Evolutionary conservation across 2,113 vertebrate genomes (phyloP).

Genomic region (Dipodomys spectabilis): DNA sequence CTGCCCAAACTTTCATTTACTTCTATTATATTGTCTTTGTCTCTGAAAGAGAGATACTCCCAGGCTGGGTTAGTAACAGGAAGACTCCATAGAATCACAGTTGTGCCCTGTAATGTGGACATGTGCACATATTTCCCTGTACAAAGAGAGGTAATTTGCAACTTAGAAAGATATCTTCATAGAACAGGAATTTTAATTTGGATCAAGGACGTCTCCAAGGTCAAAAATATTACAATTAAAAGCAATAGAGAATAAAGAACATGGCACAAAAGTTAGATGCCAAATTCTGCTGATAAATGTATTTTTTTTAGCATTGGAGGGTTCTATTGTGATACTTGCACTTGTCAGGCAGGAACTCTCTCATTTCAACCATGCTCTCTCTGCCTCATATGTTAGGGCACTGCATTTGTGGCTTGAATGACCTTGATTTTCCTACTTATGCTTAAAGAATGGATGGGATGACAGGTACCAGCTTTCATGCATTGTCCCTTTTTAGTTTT

Average conservation of each 20-base stretch:
- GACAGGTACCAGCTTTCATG: too few relatives aligned
- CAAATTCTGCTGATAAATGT: slow-evolving; percentile 14
- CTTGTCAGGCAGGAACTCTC: too few relatives aligned
- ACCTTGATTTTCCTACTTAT: not conserved
- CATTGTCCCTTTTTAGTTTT: too few relatives aligned
- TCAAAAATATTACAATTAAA: slow-evolving; percentile 2
- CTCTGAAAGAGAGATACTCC: slow-evolving; percentile 7
- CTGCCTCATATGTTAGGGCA: not conserved
- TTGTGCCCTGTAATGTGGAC: not conserved
- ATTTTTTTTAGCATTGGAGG: slow-evolving; percentile 23
- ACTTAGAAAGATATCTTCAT: slow-evolving; percentile 26
- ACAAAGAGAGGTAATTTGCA: not conserved
- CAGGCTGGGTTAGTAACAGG: not conserved
- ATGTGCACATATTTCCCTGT: not conserved
- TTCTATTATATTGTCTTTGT: slow-evolving; percentile 11
- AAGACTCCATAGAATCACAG: not conserved
- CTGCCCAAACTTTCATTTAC: slow-evolving; percentile 46
- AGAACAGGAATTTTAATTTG: slow-evolving; percentile 1
- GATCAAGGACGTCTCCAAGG: slow-evolving; percentile 35
- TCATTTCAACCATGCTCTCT: too few relatives aligned
- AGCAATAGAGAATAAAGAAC: not conserved
- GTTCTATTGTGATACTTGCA: not conserved
- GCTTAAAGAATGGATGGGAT: too few relatives aligned
- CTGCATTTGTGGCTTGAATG: not conserved
- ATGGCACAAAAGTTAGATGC: not conserved